These are phyloP conservation scores for Coilia nasus DNA, from an alignment of 2,797 vertebrate species.

Conservation along the genomic window DNA sequence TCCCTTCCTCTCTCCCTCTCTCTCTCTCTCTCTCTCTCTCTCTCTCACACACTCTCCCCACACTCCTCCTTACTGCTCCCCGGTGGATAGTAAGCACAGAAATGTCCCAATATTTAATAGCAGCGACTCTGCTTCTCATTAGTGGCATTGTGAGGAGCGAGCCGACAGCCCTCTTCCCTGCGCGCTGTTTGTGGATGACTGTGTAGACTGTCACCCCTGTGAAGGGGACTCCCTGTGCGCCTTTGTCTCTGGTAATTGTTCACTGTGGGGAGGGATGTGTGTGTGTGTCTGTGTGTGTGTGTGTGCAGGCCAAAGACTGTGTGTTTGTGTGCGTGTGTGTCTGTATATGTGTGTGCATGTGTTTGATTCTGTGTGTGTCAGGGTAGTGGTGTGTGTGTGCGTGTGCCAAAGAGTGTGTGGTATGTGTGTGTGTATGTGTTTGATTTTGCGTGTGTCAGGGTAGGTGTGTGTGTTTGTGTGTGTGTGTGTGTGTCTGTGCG, in stretches of 20 bases:
- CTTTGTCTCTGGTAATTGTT: constrained; percentile 75
- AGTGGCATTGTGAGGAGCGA: background rate
- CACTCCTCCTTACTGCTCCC: background rate
- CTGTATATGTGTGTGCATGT: background rate
- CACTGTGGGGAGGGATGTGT: constrained; percentile 55
- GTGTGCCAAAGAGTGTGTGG: background rate
- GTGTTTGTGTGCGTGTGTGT: background rate
- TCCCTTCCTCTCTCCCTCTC: background rate
- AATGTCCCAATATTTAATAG: background rate
- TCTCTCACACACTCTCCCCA: background rate
- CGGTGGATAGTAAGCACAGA: constrained; percentile 2
- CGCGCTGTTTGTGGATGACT: constrained; percentile 7
- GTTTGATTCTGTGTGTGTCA: too few relatives aligned
- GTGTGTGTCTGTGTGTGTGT: background rate
- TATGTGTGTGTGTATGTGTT: background rate
- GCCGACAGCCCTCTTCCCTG: background rate
- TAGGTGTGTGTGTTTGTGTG: background rate
- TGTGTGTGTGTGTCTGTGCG: too few relatives aligned
- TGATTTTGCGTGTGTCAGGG: too few relatives aligned
- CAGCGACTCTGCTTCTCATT: background rate
- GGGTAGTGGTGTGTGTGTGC: background rate
- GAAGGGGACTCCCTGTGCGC: constrained; percentile 51
- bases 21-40: background rate
- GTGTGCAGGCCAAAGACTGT: too few relatives aligned
- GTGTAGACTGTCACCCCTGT: background rate